These are phyloP conservation scores for Agelaius phoeniceus DNA, from an alignment of 2,113 vertebrate species.

Conservation along the genomic window DNA sequence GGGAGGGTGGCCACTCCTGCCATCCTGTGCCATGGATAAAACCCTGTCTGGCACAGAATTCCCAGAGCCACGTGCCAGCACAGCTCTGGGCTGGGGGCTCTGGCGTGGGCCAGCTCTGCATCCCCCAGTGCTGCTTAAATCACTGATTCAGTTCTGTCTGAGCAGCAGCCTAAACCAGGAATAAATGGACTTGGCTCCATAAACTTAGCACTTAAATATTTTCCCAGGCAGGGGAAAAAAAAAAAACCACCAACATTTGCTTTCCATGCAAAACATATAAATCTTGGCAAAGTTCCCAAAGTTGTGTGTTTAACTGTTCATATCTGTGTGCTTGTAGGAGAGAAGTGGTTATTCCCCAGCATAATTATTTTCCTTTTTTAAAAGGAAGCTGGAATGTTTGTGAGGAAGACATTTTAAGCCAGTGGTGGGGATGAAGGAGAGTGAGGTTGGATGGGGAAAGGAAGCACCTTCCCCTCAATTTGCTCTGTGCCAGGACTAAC, in stretches of 20 bases:
- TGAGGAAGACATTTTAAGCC: not conserved
- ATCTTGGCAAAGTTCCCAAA: constrained; percentile 58
- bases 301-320: constrained; percentile 3
- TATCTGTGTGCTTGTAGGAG: not conserved
- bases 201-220: constrained; percentile 42
- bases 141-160: not conserved
- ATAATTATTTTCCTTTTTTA: not conserved
- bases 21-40: accelerated
- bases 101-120: accelerated
- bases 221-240: constrained; percentile 17
- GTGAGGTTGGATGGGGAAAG: not conserved
- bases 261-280: constrained; percentile 62
- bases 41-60: not conserved
- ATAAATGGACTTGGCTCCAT: constrained; percentile 44
- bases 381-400: not conserved
- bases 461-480: not conserved
- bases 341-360: not conserved
- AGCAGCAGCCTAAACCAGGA: constrained; percentile 17
- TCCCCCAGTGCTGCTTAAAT: not conserved
- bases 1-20: not conserved
- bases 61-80: not conserved
- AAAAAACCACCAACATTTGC: constrained; percentile 5
- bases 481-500: not conserved
- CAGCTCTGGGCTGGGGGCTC: not conserved
- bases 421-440: not conserved